A percentile compares a stretch with the other conserved stretches of the same genome.
Evolutionary conservation across 2,888 invertebrate species (phyloP).

Genomic region (Meloe dianella): DNA sequence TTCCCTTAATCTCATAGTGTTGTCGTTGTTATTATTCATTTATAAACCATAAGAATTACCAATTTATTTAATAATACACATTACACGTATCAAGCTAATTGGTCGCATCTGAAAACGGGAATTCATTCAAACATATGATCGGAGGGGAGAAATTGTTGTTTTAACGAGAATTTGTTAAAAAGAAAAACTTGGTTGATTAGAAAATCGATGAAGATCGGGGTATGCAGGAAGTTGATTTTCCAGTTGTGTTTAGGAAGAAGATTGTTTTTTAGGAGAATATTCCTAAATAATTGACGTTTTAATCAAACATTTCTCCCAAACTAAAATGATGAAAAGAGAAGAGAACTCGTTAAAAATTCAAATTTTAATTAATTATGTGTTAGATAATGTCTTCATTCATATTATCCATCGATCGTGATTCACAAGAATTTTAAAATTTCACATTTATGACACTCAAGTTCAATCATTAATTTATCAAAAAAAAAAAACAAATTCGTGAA

Average conservation of each 20-base stretch:
- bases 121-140: background rate
- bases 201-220: background rate
- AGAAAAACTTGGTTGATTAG: too few species aligned
- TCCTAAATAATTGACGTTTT: background rate
- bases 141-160: background rate
- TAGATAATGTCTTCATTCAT: background rate
- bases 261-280: background rate
- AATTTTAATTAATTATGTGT: background rate
- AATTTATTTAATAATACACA: background rate
- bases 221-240: background rate
- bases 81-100: too few species aligned
- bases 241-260: background rate
- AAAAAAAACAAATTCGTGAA: background rate
- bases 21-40: background rate
- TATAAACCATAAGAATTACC: background rate
- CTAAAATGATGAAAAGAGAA: too few species aligned
- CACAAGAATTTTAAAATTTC: background rate
- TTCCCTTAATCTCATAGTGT: slow-evolving; percentile 10
- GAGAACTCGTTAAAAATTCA: too few species aligned
- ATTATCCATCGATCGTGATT: background rate
- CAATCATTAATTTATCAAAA: background rate
- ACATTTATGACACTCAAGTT: background rate
- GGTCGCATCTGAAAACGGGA: too few species aligned
- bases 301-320: background rate
- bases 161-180: background rate